Evolutionary conservation across 2,888 invertebrate species (phyloP).

Genomic region (Perithous albicinctus): DNA sequence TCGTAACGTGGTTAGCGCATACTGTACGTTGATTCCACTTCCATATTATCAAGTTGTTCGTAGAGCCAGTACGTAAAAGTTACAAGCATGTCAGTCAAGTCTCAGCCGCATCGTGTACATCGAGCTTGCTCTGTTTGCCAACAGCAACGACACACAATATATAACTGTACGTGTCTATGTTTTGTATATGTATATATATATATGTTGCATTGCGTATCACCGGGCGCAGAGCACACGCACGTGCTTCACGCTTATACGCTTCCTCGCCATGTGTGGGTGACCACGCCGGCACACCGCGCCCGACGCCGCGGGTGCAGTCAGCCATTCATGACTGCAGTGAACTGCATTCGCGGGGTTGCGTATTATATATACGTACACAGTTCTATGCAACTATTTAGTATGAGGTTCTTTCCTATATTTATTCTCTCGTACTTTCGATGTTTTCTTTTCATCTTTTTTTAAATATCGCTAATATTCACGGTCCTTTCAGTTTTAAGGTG

Average conservation of each 20-base stretch:
- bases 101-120: neutral
- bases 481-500: too few relatives aligned
- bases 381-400: constrained; percentile 16
- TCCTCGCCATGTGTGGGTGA: constrained; percentile 57
- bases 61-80: neutral
- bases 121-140: constrained; percentile 30
- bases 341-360: constrained; percentile 54
- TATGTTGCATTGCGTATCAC: constrained; percentile 55
- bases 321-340: constrained; percentile 65
- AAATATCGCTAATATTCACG: too few relatives aligned
- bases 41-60: constrained; percentile 20
- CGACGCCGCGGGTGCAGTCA: constrained; percentile 42
- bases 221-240: constrained; percentile 59
- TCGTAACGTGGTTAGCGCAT: neutral
- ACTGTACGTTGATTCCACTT: constrained; percentile 25
- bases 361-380: constrained; percentile 6
- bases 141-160: neutral
- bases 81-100: neutral
- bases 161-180: neutral
- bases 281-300: constrained; percentile 28
- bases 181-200: constrained; percentile 39
- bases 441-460: neutral
- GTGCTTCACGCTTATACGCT: constrained; percentile 62
- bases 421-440: neutral
- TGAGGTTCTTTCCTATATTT: constrained; percentile 25